These are phyloP conservation scores for Parapristionchus giblindavisi DNA, from an alignment of 2,888 invertebrate genomes.

Conservation along the genomic window DNA sequence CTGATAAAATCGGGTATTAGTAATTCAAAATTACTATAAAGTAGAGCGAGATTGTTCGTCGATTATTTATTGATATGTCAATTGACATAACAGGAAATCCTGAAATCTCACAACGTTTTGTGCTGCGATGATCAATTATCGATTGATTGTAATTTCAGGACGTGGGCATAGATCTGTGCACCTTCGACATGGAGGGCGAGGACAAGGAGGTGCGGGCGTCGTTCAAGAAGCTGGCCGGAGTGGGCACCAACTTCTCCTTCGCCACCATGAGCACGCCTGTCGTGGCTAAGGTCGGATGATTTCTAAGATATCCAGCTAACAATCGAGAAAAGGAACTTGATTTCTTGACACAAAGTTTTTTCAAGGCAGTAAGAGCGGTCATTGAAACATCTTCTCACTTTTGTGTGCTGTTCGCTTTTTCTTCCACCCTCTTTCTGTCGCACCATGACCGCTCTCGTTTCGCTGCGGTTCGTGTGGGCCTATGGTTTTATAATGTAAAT, in stretches of 20 bases:
- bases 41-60: no score
- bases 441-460: no score
- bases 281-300: constrained; percentile 3
- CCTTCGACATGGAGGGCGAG: constrained; percentile 17
- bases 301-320: background rate
- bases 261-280: constrained; percentile 15
- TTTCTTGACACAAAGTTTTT: background rate
- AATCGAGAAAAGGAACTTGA: background rate
- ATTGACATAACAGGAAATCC: no score
- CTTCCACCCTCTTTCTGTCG: no score
- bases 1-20: background rate
- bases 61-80: no score
- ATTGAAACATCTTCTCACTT: no score
- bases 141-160: constrained; percentile 19
- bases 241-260: constrained; percentile 8
- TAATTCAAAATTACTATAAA: no score
- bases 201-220: background rate
- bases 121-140: background rate
- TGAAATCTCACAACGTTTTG: background rate
- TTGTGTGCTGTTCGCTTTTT: no score
- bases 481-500: background rate
- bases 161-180: constrained; percentile 20
- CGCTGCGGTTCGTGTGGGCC: no score
- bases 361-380: background rate
- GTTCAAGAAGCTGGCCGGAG: constrained; percentile 24